Percentiles rank a stretch among this genome's conserved stretches.
These are phyloP conservation scores for Drosophila novamexicana DNA, from an alignment of 1,140 invertebrate genomes.

Conservation along the genomic window DNA sequence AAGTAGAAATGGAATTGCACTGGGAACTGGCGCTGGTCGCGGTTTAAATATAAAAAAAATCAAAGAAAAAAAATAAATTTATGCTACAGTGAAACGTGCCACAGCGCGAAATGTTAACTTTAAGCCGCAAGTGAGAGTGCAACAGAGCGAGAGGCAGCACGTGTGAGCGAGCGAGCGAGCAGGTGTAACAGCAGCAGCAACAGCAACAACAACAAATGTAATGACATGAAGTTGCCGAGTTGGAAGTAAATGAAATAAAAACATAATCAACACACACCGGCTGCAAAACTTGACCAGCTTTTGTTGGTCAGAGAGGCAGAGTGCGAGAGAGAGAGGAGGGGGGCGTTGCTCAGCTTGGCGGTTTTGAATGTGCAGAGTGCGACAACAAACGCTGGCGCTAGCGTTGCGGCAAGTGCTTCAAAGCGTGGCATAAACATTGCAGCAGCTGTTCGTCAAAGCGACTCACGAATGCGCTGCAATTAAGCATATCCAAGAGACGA, in stretches of 20 bases:
- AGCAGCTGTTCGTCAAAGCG: constrained; percentile 3
- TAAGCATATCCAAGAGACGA: not conserved
- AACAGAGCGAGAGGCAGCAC: constrained; percentile 5
- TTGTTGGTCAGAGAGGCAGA: not conserved
- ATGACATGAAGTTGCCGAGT: constrained; percentile 61
- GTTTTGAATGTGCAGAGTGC: constrained; percentile 25
- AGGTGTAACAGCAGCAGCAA: constrained; percentile 4
- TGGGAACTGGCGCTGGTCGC: constrained; percentile 46
- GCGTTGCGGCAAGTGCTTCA: constrained; percentile 23
- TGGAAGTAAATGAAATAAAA: constrained; percentile 70
- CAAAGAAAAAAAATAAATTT: constrained; percentile 62
- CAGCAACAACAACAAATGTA: constrained; percentile 33
- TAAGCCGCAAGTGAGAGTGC: constrained; percentile 32
- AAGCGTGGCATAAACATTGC: constrained; percentile 28
- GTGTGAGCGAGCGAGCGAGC: constrained; percentile 4
- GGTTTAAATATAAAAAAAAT: constrained; percentile 78
- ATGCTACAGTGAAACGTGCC: constrained; percentile 71
- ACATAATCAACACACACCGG: constrained; percentile 68
- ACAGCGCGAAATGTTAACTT: constrained; percentile 44
- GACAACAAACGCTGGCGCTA: constrained; percentile 33
- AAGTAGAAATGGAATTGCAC: constrained; percentile 73
- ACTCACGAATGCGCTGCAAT: constrained; percentile 16
- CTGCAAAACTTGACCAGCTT: constrained; percentile 43
- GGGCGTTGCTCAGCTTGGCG: constrained; percentile 3
- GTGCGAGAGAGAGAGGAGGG: not conserved